Conservation (phyloP, 2,797 vertebrate genomes). For the Siniperca undulata region DNA sequence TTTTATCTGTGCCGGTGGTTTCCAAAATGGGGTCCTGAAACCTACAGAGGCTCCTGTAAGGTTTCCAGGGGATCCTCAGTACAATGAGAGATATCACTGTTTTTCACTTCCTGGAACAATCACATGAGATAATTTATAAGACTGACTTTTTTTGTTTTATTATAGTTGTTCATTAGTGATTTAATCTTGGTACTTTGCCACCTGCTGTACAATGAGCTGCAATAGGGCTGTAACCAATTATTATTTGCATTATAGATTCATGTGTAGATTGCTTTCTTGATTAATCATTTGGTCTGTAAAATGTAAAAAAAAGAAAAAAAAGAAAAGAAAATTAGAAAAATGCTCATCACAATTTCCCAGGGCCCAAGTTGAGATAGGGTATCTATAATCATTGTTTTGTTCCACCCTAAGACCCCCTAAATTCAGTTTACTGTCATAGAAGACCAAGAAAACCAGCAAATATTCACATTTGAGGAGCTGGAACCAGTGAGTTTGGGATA, state of each 20-base stretch:
- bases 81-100: constrained; percentile 5
- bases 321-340: neutral
- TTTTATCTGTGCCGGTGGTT: constrained; percentile 51
- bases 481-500: neutral
- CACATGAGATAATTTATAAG: neutral
- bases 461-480: neutral
- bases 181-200: neutral
- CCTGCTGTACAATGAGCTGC: neutral
- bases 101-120: constrained; percentile 33
- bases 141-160: neutral
- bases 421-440: neutral
- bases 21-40: constrained; percentile 47
- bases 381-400: neutral
- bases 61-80: constrained; percentile 11
- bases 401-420: neutral
- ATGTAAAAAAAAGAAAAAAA: neutral
- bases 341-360: neutral
- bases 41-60: constrained; percentile 13
- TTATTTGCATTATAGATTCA: neutral
- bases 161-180: neutral
- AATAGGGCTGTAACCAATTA: neutral
- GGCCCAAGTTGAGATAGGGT: neutral
- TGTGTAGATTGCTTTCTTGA: neutral
- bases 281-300: neutral
- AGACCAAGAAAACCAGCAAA: neutral